Evolutionary conservation across 2,888 invertebrate species (phyloP).

Genomic region (Micoletzkya japonica): DNA sequence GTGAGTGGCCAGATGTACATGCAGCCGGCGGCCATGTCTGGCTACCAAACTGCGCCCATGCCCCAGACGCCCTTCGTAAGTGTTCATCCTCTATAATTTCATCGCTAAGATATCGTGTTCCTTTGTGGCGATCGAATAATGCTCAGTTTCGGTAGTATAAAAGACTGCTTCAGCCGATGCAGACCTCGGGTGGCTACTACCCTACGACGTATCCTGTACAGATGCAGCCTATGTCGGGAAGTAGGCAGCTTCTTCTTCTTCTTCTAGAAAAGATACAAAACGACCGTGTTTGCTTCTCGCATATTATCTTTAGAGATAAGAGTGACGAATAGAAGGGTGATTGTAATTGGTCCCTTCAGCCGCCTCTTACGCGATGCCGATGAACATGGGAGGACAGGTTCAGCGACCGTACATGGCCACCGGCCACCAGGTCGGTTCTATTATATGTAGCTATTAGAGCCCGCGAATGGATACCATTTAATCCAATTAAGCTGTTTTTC

Average conservation of each 20-base stretch:
- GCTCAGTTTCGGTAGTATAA: no score
- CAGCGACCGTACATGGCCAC: background rate
- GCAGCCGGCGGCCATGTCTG: background rate
- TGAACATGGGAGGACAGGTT: constrained; percentile 8
- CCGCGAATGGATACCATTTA: no score
- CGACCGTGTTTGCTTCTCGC: no score
- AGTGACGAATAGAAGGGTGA: no score
- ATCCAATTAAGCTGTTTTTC: no score
- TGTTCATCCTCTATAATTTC: no score
- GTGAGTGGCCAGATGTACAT: constrained; percentile 7
- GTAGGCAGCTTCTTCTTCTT: background rate
- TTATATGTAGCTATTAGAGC: no score
- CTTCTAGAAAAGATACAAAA: no score
- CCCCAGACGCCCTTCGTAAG: background rate
- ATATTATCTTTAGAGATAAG: no score
- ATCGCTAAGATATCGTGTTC: no score
- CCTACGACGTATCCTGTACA: background rate
- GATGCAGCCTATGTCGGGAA: background rate
- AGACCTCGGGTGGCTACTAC: background rate
- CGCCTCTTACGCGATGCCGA: constrained; percentile 1
- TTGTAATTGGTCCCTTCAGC: background rate
- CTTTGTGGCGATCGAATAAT: no score
- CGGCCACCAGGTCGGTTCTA: background rate
- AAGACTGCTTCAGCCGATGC: background rate
- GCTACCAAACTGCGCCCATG: background rate